A percentile compares a stretch with the other conserved stretches of the same genome.
Conservation (phyloP, 2,888 invertebrate genomes). For the Pristionchus fissidentatus region DNA sequence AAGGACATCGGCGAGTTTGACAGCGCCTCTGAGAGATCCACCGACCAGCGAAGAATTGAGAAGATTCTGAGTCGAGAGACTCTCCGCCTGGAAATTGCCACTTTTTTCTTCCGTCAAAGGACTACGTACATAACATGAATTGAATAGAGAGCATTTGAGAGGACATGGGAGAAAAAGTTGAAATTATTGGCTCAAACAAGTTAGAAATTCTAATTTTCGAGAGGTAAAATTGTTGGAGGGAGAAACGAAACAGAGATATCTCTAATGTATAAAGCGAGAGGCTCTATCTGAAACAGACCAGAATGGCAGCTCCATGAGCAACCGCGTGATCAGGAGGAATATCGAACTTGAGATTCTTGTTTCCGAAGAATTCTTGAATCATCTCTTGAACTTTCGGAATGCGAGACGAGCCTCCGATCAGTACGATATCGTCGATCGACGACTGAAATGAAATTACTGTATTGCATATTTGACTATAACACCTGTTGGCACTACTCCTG, state of each 20-base stretch:
- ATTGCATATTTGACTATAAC: background rate
- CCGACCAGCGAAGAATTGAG: too few species aligned
- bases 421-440: constrained; percentile 10
- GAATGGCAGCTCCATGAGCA: constrained; percentile 14
- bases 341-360: constrained; percentile 22
- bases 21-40: background rate
- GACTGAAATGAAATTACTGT: background rate
- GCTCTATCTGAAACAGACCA: too few species aligned
- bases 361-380: background rate
- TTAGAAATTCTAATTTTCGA: too few species aligned
- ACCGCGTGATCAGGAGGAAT: constrained; percentile 34
- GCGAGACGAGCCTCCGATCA: constrained; percentile 26
- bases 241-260: background rate
- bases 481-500: too few species aligned
- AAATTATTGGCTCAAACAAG: background rate
- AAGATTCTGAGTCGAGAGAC: background rate
- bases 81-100: background rate
- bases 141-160: background rate
- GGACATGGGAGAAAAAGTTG: background rate
- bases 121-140: background rate
- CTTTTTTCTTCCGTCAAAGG: background rate
- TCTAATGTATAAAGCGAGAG: background rate
- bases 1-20: background rate
- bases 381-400: constrained; percentile 32
- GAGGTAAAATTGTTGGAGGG: too few species aligned